Percentiles rank a stretch among this genome's conserved stretches.
These are phyloP conservation scores for Python bivittatus DNA, from an alignment of 2,113 vertebrate species.

Conservation along the genomic window DNA sequence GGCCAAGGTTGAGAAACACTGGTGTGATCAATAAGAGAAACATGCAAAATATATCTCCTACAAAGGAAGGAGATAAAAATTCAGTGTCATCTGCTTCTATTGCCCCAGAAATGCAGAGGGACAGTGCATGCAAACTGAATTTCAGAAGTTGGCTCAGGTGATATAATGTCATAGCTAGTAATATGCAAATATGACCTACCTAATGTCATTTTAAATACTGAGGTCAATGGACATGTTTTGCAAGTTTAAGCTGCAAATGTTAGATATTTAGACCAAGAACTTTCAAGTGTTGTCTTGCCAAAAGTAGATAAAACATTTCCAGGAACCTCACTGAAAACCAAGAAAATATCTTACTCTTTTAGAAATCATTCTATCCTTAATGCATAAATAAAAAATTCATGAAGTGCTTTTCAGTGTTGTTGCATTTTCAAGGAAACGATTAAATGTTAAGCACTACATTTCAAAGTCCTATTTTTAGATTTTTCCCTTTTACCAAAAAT, in stretches of 20 bases:
- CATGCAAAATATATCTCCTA: neutral
- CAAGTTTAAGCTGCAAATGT: neutral
- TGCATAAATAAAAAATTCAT: neutral
- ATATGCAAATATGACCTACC: neutral
- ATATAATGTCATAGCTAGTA: neutral
- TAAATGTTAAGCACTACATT: neutral
- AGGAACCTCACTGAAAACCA: neutral
- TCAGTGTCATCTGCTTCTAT: neutral
- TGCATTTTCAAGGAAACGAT: constrained; percentile 3
- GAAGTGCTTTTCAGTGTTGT: neutral
- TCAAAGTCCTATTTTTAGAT: neutral
- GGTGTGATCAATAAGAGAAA: neutral
- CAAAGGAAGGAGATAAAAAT: neutral
- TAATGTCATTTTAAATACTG: neutral
- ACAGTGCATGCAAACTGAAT: neutral
- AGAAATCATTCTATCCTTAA: neutral
- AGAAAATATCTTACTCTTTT: too few species aligned
- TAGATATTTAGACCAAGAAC: neutral
- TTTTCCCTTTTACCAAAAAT: neutral
- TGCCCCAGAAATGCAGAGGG: neutral
- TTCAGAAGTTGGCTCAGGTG: neutral
- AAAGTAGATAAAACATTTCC: neutral
- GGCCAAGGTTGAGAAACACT: too few species aligned
- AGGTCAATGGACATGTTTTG: neutral
- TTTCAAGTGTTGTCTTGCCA: neutral